Evolutionary conservation across 1,140 invertebrate genomes (phyloP), one percentile per base, ranked within the genome.

Genomic region (Ctenoplectra terminalis): DNA sequence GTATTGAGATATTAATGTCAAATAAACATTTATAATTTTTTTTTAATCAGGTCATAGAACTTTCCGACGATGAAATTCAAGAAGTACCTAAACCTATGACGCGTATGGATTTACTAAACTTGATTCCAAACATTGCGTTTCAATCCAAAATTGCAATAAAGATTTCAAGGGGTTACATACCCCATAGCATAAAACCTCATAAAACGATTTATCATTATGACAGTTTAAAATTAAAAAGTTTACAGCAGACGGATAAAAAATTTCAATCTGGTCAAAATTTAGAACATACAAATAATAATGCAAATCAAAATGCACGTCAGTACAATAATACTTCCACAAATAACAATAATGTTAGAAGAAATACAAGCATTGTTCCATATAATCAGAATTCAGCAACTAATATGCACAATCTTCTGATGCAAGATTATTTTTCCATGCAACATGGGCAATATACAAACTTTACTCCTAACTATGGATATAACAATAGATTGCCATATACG

Each of bases 41-140:
- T 54, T 81, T 40, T 63, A 29, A 70, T 76, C 46, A 93, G 92
- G 84, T 93, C 2, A 93, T 93, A 50, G 92, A 93, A 72, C 87
- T 93, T 52, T 94, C 93, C 1, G 93, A 93, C 52, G 93, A 94
- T 63, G 93, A 94, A 34, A 89, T 93, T 56, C 90, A 94, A 85
- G 90, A 92, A 81, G 88, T 93, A 61, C 90, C 90, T 15, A 83
- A 77, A 26, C 86, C 85, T 17, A 80, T 92, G 84, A 87, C 91
- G 8, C 84, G 90, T 69, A 90, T 90, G 87, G 92, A 93, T 58
- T 90, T 94, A 70, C 80, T 94, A 23, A 92, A 93, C 83, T 86
- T 89, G 26, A 64, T 94, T 52, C 93, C 93, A 66, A 92, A 94
- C 82, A 83, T 93, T 17, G 91, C 91, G 15, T 71, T 56, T 34